Base-by-base conservation (phyloP, 2,797 vertebrate genomes). In the Sebastes miniatus region DNA sequence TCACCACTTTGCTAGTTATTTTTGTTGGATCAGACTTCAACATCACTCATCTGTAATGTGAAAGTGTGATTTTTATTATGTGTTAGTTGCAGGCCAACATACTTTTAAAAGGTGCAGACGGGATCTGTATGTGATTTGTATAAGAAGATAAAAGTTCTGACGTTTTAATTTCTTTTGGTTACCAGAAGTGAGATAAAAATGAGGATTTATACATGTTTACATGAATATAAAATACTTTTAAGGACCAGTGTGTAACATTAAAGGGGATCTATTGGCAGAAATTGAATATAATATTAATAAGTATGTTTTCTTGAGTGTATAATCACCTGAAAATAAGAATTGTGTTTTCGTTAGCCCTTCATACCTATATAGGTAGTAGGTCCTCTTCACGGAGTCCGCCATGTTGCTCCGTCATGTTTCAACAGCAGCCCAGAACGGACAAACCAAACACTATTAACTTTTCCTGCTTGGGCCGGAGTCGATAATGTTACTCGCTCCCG, bases 41-140 rank as follows among this genome's bases (percentile, higher is more conserved):
- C 52, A 59, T 80, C 10, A 34, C n/a, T 77, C 34, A 70, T 62
- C 18, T 1, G 0, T 54, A 9, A 72, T 72, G 36, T 69, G 25
- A 71, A 78, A 73, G 66, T 68, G 61, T 3, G 32, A 52, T 68
- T 87, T 69, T 75, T 71, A 83, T 59, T 54, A 59, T 20, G 50
- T 66, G 22, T 39, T 56, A 36, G 36, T 47, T 25, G 14, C 58
- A 59, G 9, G 52, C 32, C 39, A 76, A 43, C 36, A 10, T n/a
- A 6, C 50, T 59, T 50, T 57, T 67, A 39, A n/a, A 61, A 47
- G 43, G 10, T 34, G 10, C 58, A 50, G 31, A 29, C 6, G 43
- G 20, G 13, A 64, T 65, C 43, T 76, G 16, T 8, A 7, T 22
- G 7, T 69, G 59, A 62, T 81, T 70, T 69, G 20, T 73, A 25